phyloP scores from a whole-genome alignment of 2,888 invertebrate species.

The Lottia gigantea region DNA sequence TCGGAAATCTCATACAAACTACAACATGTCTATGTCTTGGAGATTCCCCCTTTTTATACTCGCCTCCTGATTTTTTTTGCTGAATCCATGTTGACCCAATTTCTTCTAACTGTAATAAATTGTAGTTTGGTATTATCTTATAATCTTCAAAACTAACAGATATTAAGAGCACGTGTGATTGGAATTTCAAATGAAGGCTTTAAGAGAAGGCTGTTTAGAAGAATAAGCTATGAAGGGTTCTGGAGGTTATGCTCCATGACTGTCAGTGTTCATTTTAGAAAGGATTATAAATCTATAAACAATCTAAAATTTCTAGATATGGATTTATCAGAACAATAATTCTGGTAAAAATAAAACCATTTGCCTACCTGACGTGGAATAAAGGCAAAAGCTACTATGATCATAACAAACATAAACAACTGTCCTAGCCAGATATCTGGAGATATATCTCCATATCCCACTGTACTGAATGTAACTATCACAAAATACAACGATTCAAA shows the following conservation, averaged over 20 bases:
- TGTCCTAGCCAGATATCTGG: slow-evolving; percentile 55
- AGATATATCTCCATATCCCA: slow-evolving; percentile 51
- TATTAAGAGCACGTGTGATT: too few species aligned
- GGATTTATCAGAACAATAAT: background rate
- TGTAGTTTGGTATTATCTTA: too few species aligned
- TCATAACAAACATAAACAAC: slow-evolving; percentile 52
- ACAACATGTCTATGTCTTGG: slow-evolving; percentile 97
- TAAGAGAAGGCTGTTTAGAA: too few species aligned
- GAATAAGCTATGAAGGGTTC: too few species aligned
- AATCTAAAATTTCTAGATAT: too few species aligned
- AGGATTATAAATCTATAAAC: too few species aligned
- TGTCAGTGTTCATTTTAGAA: too few species aligned
- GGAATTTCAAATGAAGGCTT: too few species aligned
- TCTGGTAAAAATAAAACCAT: background rate
- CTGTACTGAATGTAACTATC: slow-evolving; percentile 84
- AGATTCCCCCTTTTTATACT: slow-evolving; percentile 87
- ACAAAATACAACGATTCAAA: slow-evolving; percentile 97
- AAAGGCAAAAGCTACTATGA: slow-evolving; percentile 49
- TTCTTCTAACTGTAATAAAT: slow-evolving; percentile 84
- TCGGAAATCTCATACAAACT: slow-evolving; percentile 94
- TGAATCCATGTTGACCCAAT: slow-evolving; percentile 98
- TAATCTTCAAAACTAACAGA: too few species aligned
- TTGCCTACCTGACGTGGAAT: slow-evolving; percentile 46
- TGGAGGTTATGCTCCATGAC: too few species aligned
- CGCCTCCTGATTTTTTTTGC: slow-evolving; percentile 93